Base-by-base conservation (phyloP, 1,140 invertebrate species). In the Euwallacea fornicatus region DNA sequence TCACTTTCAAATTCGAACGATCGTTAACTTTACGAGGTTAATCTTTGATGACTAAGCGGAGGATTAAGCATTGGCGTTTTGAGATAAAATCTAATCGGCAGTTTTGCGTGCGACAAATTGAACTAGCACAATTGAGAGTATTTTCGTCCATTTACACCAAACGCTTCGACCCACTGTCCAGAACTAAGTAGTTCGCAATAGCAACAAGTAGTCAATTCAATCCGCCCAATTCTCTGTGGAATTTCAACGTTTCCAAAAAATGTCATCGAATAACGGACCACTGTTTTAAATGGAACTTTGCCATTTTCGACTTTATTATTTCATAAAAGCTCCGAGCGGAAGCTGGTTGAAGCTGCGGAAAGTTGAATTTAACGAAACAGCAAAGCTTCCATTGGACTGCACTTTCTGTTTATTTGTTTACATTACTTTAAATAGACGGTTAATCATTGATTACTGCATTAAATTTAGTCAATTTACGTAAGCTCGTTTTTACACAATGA, bases 141-240 rank as follows among this genome's bases (percentile, higher is more conserved):
- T 4, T 33, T 33, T 33, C 21, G 21, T 33, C 21, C 4, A 33
- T 33, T 2, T 33, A 4, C 21, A 33, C 21, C 21, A 33, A 33
- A 33, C 4, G 21, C 4, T 33, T 33, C 4, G 21, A 4, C 21
- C 21, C 21, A 33, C 21, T 33, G 21, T 33, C 21, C 4, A 33
- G 21, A 33, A 33, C 21, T 33, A 33, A 33, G 21, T 33, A 33
- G 21, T 33, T 33, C 21, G 21, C 21, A 33, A 33, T 13, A n/a
- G 61, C 61, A 63, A 63, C 61, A 63, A 63, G 61, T 63, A 63
- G 61, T 47, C 43, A 43, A 63, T 63, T 56, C 54, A 56, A 56
- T 56, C 16, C 15, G 10, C 54, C 54, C 54, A 15, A 56, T 56
- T 56, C 54, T 21, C 54, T 13, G 54, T 56, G 54, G 54, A 56